These are phyloP conservation scores for Erpornis zantholeuca DNA, from an alignment of 2,113 vertebrate species.

Conservation along the genomic window DNA sequence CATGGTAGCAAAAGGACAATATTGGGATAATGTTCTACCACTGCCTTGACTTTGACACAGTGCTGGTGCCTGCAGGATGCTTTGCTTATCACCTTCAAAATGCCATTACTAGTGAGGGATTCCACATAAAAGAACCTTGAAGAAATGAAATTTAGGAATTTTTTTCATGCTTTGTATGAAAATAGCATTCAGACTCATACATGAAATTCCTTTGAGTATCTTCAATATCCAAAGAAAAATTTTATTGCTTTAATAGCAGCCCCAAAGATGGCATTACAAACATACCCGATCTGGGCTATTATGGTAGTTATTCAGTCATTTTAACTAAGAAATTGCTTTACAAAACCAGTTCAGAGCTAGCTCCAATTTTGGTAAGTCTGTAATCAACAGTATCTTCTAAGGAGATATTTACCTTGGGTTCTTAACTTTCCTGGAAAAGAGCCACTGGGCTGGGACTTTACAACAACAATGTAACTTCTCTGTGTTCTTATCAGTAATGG, in stretches of 20 bases:
- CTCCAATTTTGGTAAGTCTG: not conserved
- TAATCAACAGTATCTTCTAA: not conserved
- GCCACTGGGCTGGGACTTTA: not conserved
- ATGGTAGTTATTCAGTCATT: not conserved
- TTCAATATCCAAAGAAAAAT: not conserved
- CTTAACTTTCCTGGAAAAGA: not conserved
- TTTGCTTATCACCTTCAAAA: not conserved
- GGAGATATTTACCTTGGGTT: not conserved
- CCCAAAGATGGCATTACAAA: not conserved
- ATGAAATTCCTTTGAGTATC: not conserved
- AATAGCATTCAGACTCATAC: not conserved
- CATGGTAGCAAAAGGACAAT: accelerated
- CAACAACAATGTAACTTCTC: not conserved
- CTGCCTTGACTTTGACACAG: not conserved
- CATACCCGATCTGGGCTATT: not conserved
- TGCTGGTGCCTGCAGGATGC: not conserved
- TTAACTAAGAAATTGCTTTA: not conserved
- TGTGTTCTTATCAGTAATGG: not conserved
- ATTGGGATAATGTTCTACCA: not conserved
- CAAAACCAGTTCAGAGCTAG: not conserved
- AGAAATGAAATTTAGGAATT: not conserved
- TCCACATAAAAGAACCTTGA: not conserved
- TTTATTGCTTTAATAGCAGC: not conserved
- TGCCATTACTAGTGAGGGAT: not conserved
- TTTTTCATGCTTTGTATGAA: not conserved